These are phyloP conservation scores for Cataglyphis albicans DNA, from an alignment of 2,888 invertebrate genomes.

Conservation along the genomic window DNA sequence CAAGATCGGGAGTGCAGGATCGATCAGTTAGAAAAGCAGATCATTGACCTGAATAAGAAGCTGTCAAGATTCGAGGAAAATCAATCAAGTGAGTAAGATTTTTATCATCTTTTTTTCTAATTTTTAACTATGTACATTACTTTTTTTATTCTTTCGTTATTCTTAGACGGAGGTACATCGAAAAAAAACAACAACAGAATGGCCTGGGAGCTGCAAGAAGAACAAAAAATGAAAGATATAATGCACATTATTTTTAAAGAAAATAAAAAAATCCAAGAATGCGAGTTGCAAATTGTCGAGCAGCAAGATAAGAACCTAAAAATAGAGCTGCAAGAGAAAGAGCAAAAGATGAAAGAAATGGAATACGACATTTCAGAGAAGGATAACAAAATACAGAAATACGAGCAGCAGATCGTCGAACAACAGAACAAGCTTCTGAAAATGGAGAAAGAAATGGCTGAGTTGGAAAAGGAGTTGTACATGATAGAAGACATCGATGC, in stretches of 20 bases:
- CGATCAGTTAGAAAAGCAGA: conserved; percentile 76
- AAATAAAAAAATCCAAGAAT: neutral
- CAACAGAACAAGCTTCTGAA: conserved; percentile 74
- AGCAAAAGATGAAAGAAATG: conserved; percentile 79
- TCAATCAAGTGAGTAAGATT: conserved; percentile 48
- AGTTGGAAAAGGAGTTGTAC: conserved; percentile 71
- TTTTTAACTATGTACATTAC: neutral
- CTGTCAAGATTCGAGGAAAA: conserved; percentile 56
- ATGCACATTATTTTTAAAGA: neutral
- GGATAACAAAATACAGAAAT: conserved; percentile 76
- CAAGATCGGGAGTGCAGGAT: conserved; percentile 81
- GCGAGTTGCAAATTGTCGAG: neutral
- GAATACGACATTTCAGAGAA: conserved; percentile 78
- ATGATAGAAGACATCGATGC: conserved; percentile 77
- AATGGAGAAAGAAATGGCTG: conserved; percentile 71
- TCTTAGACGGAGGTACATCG: neutral
- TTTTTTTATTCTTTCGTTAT: neutral
- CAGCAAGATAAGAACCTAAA: neutral
- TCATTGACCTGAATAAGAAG: conserved; percentile 71
- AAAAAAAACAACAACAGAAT: neutral
- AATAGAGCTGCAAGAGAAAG: conserved; percentile 52
- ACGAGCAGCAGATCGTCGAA: conserved; percentile 76
- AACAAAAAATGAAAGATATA: neutral
- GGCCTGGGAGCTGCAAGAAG: neutral
- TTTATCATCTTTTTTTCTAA: neutral